Evolutionary conservation across 30 jellyfish, hydroid and myxozoan genomes (phyloP), one percentile per base, ranked within the genome.

Genomic region (Calvadosia cruxmelitensis): DNA sequence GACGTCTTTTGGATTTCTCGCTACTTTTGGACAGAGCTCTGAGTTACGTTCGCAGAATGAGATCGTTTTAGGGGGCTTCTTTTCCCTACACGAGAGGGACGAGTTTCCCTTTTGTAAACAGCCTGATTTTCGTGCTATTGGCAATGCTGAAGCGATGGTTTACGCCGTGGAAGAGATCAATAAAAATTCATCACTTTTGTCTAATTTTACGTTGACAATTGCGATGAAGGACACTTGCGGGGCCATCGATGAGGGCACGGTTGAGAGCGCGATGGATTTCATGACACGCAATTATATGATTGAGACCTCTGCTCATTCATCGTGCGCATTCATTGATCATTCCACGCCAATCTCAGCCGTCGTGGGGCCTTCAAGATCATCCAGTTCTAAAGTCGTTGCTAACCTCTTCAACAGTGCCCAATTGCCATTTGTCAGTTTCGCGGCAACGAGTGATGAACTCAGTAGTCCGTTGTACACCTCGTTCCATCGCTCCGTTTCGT

Each of bases 111-210:
- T 42, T 42, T 42, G 57, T 42, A 5, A 10, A 42, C 57, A 42
- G 20, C 57, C 20, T 20, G 57, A 42, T 42, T 42, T 5, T 42
- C 57, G 57, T 42, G 57, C 57, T 5, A 20, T 42, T 42, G 57
- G 57, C 20, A 42, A 42, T 42, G 57, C 57, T 42, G 57, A 42
- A 42, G 57, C 57, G 20, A 42, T 42, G 57, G 57, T 42, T 42
- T 42, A 42, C 20, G 57, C 57, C 20, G 57, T 42, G 15, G 20
- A 42, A 42, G 20, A 42, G 20, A 42, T 42, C 20, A 42, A 42
- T 42, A 20, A 42, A 42, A 20, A 42, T 42, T 5, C 10, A 5
- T 5, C 57, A 5, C 20, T 42, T 5, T 42, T 42, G 20, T 5
- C 10, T 10, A 42, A 42, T 42, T 42, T 5, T 42, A 42, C 57